A percentile compares a stretch with the other conserved stretches of the same genome.
Evolutionary conservation across 2,888 invertebrate species (phyloP).

Genomic region (Sphecodes monilicornis): DNA sequence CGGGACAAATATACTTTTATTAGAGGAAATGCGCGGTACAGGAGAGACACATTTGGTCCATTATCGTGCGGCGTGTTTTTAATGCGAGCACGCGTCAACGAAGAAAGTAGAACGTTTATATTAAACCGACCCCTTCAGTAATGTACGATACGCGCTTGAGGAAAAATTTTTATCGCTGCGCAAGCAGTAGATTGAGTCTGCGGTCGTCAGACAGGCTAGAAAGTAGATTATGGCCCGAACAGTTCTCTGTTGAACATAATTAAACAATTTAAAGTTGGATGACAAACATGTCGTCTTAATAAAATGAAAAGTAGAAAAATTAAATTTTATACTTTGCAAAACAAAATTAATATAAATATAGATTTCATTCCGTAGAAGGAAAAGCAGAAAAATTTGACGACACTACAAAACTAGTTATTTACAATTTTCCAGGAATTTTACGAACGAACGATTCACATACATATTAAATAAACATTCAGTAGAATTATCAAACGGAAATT

Average conservation of each 20-base stretch:
- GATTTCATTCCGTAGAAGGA: too few relatives aligned
- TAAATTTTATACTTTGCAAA: too few relatives aligned
- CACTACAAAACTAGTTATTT: too few relatives aligned
- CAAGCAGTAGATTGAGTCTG: neutral
- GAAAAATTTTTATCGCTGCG: neutral
- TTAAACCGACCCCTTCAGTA: neutral
- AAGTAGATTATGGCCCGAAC: neutral
- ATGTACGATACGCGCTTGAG: neutral
- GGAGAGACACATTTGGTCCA: constrained; percentile 14
- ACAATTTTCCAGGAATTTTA: too few relatives aligned
- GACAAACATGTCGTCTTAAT: too few relatives aligned
- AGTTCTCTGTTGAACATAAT: neutral
- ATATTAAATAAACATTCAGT: too few relatives aligned
- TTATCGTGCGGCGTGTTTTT: constrained; percentile 3
- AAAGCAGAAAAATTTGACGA: too few relatives aligned
- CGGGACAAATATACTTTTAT: constrained; percentile 13
- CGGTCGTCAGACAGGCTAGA: neutral
- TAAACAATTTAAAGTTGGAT: neutral
- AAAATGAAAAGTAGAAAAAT: too few relatives aligned
- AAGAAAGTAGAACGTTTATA: neutral
- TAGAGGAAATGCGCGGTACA: neutral
- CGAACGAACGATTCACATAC: too few relatives aligned
- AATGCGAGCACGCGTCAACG: neutral
- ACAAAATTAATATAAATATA: too few relatives aligned
- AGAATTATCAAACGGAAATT: too few relatives aligned